These are phyloP conservation scores for Psittacara wagleri DNA, from an alignment of 2,113 vertebrate species.

Conservation along the genomic window DNA sequence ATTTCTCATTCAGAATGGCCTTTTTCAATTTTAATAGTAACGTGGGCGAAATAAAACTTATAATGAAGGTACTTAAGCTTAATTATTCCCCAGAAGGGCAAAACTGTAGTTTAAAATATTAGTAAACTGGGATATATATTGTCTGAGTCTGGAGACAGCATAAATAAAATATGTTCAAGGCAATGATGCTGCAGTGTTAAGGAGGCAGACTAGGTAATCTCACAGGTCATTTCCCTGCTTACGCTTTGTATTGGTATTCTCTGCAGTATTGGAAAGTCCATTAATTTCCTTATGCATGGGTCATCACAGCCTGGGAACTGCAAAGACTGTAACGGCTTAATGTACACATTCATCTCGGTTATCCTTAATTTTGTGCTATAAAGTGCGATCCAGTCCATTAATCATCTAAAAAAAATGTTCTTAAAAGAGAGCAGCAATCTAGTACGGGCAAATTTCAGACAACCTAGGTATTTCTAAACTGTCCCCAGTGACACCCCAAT, in stretches of 20 bases:
- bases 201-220: not conserved
- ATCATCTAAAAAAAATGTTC: not conserved
- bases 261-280: not conserved
- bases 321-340: not conserved
- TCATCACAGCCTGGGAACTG: not conserved
- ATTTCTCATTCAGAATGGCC: not conserved
- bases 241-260: not conserved
- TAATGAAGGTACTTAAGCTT: not conserved
- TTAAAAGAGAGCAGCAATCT: not conserved
- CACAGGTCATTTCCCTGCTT: not conserved
- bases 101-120: conserved; percentile 3
- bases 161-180: not conserved
- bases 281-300: not conserved
- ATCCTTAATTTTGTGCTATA: not conserved
- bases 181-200: not conserved
- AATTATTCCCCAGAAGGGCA: not conserved
- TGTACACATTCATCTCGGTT: not conserved
- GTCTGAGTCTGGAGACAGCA: not conserved
- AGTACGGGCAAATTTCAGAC: not conserved
- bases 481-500: not conserved
- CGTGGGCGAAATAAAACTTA: not conserved
- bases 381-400: not conserved
- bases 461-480: not conserved
- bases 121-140: not conserved
- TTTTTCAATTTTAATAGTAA: conserved; percentile 1